These are phyloP conservation scores for Ancistrus triradiatus DNA, from an alignment of 2,113 vertebrate species.

Conservation along the genomic window DNA sequence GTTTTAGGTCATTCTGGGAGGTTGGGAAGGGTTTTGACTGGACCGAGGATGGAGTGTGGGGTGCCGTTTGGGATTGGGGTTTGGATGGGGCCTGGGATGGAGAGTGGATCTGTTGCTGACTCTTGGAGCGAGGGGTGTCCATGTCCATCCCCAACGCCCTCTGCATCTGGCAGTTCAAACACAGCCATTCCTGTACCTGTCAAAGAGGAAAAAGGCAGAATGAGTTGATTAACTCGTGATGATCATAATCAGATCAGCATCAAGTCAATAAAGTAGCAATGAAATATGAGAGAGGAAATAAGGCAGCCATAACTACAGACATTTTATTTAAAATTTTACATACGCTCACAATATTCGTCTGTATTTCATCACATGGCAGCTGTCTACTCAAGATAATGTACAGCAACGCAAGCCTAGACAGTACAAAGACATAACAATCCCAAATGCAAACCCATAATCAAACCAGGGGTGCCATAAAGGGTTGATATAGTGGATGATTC, in stretches of 20 bases:
- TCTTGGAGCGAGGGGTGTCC: slow-evolving; percentile 95
- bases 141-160: slow-evolving; percentile 97
- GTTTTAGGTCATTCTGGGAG: slow-evolving; percentile 48
- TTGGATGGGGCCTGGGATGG: slow-evolving; percentile 75
- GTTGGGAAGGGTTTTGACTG: slow-evolving; percentile 40
- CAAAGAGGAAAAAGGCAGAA: slow-evolving; percentile 33
- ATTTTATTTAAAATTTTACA: slow-evolving; percentile 11
- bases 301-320: not conserved
- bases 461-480: too few relatives aligned
- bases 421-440: too few relatives aligned
- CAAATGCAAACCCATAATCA: too few relatives aligned
- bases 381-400: too few relatives aligned
- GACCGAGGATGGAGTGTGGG: slow-evolving; percentile 49
- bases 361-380: too few relatives aligned
- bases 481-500: too few relatives aligned
- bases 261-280: not conserved
- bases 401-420: too few relatives aligned
- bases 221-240: not conserved
- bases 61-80: slow-evolving; percentile 59
- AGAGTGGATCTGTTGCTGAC: slow-evolving; percentile 92
- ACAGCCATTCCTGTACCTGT: slow-evolving; percentile 96
- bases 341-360: too few relatives aligned
- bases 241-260: not conserved
- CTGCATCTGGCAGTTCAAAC: slow-evolving; percentile 99
- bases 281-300: slow-evolving; percentile 5